Conservation (phyloP, 2,797 vertebrate species). For the Pangasius macronema region DNA sequence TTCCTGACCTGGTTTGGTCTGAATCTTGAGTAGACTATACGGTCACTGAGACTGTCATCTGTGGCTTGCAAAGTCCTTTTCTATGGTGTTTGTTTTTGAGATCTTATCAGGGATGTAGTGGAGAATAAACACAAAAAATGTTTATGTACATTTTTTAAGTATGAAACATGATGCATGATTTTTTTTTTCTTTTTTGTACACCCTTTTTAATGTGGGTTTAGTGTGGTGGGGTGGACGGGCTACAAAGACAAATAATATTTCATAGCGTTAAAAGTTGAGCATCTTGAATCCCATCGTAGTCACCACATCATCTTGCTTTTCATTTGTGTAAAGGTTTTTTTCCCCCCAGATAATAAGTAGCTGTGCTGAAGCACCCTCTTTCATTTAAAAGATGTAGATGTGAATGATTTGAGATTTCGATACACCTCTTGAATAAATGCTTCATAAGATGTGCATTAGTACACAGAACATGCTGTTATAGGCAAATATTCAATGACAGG, state of each 20-base stretch:
- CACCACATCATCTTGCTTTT: slow-evolving; percentile 21
- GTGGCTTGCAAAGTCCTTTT: not conserved
- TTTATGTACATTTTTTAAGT: not conserved
- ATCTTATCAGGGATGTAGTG: slow-evolving; percentile 11
- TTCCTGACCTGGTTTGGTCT: slow-evolving; percentile 29
- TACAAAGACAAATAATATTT: not conserved
- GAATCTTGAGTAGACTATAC: not conserved
- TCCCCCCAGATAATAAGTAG: not conserved
- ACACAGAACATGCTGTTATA: not conserved
- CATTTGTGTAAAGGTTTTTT: not conserved
- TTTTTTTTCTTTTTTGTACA: not conserved
- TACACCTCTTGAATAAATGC: not conserved
- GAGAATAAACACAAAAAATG: slow-evolving; percentile 2
- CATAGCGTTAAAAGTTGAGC: not conserved
- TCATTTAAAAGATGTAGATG: not conserved
- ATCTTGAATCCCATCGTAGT: not conserved
- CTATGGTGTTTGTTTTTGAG: slow-evolving; percentile 20
- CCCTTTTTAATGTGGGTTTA: slow-evolving; percentile 8
- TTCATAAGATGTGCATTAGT: not conserved
- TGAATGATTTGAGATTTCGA: not conserved
- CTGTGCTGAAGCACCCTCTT: not conserved
- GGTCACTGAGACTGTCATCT: not conserved
- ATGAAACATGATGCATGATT: slow-evolving; percentile 2
- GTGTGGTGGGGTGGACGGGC: not conserved
- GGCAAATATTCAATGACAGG: not conserved